Percentiles rank a stretch among this genome's conserved stretches.
These are phyloP conservation scores for Hydrolagus colliei DNA, from an alignment of 2,797 vertebrate genomes.

Conservation along the genomic window DNA sequence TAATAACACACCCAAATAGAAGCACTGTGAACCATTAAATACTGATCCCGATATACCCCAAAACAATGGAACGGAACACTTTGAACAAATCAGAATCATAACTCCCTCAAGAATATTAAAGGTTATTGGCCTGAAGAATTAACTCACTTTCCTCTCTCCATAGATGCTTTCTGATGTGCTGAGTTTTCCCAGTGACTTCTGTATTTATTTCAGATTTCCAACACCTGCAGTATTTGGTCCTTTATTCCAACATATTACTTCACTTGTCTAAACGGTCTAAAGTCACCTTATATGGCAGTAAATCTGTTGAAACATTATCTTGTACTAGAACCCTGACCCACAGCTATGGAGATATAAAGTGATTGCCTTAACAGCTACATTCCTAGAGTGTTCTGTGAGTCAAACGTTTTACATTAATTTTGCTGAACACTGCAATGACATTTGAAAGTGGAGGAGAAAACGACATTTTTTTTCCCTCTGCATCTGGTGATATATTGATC, in stretches of 20 bases:
- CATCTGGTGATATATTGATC: constrained; percentile 24
- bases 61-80: no score
- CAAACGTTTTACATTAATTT: constrained; percentile 16
- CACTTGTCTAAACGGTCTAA: not conserved
- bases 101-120: no score
- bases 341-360: not conserved
- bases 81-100: no score
- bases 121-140: not conserved
- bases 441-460: constrained; percentile 20
- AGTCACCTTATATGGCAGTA: not conserved
- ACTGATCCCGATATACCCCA: no score
- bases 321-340: not conserved
- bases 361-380: not conserved
- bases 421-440: constrained; percentile 5
- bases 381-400: not conserved
- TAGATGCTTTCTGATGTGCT: no score
- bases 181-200: no score
- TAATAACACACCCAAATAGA: no score
- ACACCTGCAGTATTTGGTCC: no score
- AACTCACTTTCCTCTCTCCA: constrained; percentile 21
- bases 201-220: no score
- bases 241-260: not conserved
- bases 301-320: no score
- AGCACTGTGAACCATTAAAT: no score
- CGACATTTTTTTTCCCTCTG: not conserved